phyloP scores from a whole-genome alignment of 1,140 invertebrate species.

The Aplysia californica region DNA sequence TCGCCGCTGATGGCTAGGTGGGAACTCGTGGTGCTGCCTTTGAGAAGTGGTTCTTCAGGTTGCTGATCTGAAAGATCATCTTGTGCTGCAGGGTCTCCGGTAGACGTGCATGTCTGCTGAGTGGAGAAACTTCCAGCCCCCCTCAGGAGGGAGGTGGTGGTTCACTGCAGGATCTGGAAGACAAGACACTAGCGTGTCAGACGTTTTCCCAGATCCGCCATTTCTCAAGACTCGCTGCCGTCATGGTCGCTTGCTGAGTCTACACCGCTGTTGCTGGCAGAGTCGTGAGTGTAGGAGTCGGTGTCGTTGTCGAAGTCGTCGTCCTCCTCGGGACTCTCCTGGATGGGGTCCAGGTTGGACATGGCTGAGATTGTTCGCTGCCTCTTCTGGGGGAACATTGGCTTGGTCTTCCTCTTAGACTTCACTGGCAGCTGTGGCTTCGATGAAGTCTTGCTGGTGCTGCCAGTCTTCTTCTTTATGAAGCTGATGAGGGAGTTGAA shows the following conservation, averaged over 20 bases:
- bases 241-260: conserved; percentile 32
- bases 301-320: conserved; percentile 46
- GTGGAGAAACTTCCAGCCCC: background rate
- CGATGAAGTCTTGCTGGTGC: background rate
- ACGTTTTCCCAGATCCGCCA: background rate
- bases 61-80: background rate
- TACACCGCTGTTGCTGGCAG: too few relatives aligned
- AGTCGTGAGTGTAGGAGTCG: conserved; percentile 56
- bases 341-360: conserved; percentile 63
- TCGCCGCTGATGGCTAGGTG: too few relatives aligned
- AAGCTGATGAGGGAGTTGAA: conserved; percentile 55
- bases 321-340: conserved; percentile 60
- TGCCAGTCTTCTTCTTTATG: conserved; percentile 53
- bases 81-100: too few relatives aligned
- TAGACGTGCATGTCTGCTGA: background rate
- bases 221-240: conserved; percentile 30
- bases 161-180: conserved; percentile 1
- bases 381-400: conserved; percentile 52
- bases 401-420: conserved; percentile 57
- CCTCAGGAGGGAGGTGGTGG: background rate
- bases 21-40: too few relatives aligned
- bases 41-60: background rate
- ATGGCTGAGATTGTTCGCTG: conserved; percentile 61
- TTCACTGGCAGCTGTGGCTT: conserved; percentile 32
- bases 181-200: too few relatives aligned